Base-by-base conservation (phyloP, 2,113 vertebrate genomes). In the Pagrus major region DNA sequence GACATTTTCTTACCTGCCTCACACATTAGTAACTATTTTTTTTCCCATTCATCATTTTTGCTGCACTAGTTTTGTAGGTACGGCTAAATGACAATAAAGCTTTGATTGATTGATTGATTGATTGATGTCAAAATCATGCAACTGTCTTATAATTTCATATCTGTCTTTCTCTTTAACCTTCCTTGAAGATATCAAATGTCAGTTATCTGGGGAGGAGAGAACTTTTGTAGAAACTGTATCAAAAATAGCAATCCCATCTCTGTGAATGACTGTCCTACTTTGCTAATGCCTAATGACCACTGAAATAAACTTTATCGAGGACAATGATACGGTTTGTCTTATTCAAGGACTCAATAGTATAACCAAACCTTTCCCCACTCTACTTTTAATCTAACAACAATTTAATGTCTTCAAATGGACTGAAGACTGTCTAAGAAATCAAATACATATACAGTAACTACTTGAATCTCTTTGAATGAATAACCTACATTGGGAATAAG, bases 211-310 rank as follows among this genome's bases (percentile, higher is more conserved):
- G 29, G 51, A 51, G 2, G 9, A 0, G 16, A n/a, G 44, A 31
- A 20, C 41, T 51, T 84, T 66, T 52, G 51, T 58, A 37, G 42
- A 76, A 66, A 58, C 11, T 0, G 5, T 18, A 2, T 64, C 41
- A 63, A 12, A 73, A 85, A 85, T 61, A 80, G 66, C 42, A 67
- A 15, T 66, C 58, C 37, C 31, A 61, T 80, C 12, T 83, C 63
- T 0, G 42, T 67, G 58, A 84, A 78, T 71, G 76, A 25, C 42
- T 78, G 77, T 51, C 83, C 88, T 78, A 87, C 73, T 87, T 83
- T 78, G 15, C 10, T 42, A 72, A 71, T 68, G 16, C 55, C 51
- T 76, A 72, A 76, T 73, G 74, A 71, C 49, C 27, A 41, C 44
- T 75, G 29, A 75, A 73, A 80, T 64, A 88, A 75, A 61, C 63